Base-by-base conservation (phyloP, 2,888 invertebrate genomes). In the Alloscopus bannaensis region DNA sequence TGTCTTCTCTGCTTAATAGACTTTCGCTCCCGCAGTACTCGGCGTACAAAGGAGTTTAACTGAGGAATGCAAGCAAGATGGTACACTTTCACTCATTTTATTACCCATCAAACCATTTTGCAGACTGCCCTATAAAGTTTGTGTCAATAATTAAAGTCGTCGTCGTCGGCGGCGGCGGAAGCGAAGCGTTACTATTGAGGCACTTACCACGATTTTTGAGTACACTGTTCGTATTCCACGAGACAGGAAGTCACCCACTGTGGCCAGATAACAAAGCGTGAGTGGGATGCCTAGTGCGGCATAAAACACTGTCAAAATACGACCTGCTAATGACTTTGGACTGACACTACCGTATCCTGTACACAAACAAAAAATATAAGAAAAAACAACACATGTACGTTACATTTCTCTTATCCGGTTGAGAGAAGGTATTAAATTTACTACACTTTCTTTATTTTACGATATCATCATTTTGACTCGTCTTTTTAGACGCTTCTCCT, bases 191-290 rank as follows among this genome's bases (percentile, higher is more conserved):
- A 26, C 42, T 57, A 42, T 29, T 18, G 69, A 36, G 62, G 45
- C 6, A 62, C 83, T 82, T 78, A 85, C 85, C 80, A 84, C 81
- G 68, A 85, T 81, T 81, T 86, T 86, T 40, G 84, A 85, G 83
- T 86, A 86, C 36, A 84, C 80, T 60, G 81, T 84, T 36, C 86
- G 84, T 42, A 86, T 84, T 62, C 85, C 83, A 52, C 83, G 81
- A 42, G 86, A 85, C 59, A 86, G 80, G 81, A 85, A 85, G 72
- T 86, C 86, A 1, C 86, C 86, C 24, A 86, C 86, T 36, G 84
- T 86, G 42, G 86, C 85, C 80, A 86, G 84, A 59, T 86, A 86
- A 72, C 85, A 84, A 11, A 86, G 83, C n/a, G 86, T 86, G 22
- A 86, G 77, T 16, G 86, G 86, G 64, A 86, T 86, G 3, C 86